Evolutionary conservation across 2,113 vertebrate genomes (phyloP).

Genomic region (Cyanocitta stelleri): DNA sequence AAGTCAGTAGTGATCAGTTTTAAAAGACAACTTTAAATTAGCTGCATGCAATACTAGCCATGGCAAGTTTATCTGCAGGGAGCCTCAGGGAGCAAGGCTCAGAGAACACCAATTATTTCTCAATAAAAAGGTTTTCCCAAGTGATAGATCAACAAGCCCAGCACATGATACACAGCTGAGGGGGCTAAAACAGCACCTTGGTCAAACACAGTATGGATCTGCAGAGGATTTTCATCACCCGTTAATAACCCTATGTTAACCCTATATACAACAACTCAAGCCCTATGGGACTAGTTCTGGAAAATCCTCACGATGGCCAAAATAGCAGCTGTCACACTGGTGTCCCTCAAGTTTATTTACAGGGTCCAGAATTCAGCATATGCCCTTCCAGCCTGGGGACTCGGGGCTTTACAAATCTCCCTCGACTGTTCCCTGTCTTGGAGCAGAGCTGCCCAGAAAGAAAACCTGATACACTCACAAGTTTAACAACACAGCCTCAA

Average conservation of each 20-base stretch:
- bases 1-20: neutral
- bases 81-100: neutral
- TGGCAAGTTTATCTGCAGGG: neutral
- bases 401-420: neutral
- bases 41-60: neutral
- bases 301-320: neutral
- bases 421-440: neutral
- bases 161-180: neutral
- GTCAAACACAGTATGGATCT: neutral
- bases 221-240: neutral
- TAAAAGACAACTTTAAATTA: neutral
- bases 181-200: neutral
- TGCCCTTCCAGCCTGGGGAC: neutral
- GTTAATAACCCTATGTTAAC: neutral
- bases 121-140: neutral
- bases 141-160: neutral
- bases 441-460: neutral
- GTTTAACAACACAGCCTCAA: neutral
- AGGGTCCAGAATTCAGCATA: neutral
- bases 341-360: neutral
- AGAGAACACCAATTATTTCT: neutral
- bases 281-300: neutral
- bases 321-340: neutral
- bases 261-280: neutral
- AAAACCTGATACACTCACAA: neutral